phyloP scores from a whole-genome alignment of 2,888 invertebrate species.

The Cacoxenus indagator region DNA sequence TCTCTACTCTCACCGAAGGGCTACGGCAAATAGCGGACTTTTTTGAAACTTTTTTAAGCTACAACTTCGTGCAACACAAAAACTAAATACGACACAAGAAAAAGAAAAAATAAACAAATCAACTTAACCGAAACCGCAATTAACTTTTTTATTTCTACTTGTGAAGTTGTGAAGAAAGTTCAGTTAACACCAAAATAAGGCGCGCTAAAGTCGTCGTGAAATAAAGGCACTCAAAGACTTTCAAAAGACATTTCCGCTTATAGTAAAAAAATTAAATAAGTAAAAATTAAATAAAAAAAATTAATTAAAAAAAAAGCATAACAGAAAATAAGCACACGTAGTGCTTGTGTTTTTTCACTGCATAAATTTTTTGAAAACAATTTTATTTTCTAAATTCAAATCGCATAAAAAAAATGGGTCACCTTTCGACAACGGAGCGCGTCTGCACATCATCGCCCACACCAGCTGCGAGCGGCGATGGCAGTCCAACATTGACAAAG shows the following conservation, averaged over 20 bases:
- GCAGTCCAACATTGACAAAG: constrained; percentile 45
- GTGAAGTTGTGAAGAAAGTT: constrained; percentile 59
- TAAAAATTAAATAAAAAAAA: neutral
- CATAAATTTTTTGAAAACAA: neutral
- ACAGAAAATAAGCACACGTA: neutral
- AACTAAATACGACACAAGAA: constrained; percentile 26
- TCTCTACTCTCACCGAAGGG: too few species aligned
- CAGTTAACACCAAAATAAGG: constrained; percentile 18
- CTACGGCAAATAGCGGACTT: too few species aligned
- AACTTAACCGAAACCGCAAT: constrained; percentile 37
- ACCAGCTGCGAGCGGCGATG: constrained; percentile 36
- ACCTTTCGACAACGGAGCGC: constrained; percentile 65
- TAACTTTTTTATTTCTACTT: constrained; percentile 29
- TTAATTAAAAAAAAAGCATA: neutral
- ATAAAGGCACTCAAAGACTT: constrained; percentile 35
- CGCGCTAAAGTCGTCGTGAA: constrained; percentile 17
- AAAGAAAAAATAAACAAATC: constrained; percentile 23
- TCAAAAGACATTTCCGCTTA: constrained; percentile 48
- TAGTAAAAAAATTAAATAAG: constrained; percentile 4
- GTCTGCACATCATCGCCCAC: constrained; percentile 54
- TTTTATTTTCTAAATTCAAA: neutral
- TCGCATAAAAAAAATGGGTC: constrained; percentile 56
- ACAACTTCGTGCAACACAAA: constrained; percentile 19
- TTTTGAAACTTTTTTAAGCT: too few species aligned
- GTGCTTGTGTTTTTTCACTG: neutral